These are phyloP conservation scores for Eretmochelys imbricata DNA, from an alignment of 2,113 vertebrate genomes.

Conservation along the genomic window DNA sequence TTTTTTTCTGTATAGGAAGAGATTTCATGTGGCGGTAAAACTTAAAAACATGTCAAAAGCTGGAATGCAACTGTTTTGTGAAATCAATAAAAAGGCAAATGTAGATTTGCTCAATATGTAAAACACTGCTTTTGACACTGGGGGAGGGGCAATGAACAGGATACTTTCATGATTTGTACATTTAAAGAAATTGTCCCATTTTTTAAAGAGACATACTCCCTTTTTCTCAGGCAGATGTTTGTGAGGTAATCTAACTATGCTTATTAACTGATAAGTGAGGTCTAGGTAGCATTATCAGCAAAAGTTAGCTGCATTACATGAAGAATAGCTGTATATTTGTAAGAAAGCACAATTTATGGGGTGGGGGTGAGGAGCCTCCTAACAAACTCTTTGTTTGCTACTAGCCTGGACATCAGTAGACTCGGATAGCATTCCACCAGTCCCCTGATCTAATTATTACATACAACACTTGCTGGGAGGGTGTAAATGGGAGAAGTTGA, in stretches of 20 bases:
- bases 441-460: background rate
- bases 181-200: background rate
- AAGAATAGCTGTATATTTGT: background rate
- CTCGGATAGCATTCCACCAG: fast-evolving
- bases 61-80: background rate
- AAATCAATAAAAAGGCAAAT: background rate
- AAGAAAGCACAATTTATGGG: background rate
- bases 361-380: background rate
- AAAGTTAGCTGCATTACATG: background rate
- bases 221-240: background rate
- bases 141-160: background rate
- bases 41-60: background rate
- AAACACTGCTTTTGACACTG: background rate
- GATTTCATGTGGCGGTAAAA: background rate
- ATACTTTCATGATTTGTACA: background rate
- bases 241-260: background rate
- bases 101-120: background rate
- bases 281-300: background rate
- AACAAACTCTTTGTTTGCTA: background rate
- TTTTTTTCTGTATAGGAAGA: background rate
- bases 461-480: fast-evolving
- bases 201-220: background rate
- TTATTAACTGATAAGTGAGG: background rate
- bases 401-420: background rate
- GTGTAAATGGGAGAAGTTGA: background rate